Evolutionary conservation across 1,140 invertebrate genomes (phyloP).

Genomic region (Temnothorax longispinosus): DNA sequence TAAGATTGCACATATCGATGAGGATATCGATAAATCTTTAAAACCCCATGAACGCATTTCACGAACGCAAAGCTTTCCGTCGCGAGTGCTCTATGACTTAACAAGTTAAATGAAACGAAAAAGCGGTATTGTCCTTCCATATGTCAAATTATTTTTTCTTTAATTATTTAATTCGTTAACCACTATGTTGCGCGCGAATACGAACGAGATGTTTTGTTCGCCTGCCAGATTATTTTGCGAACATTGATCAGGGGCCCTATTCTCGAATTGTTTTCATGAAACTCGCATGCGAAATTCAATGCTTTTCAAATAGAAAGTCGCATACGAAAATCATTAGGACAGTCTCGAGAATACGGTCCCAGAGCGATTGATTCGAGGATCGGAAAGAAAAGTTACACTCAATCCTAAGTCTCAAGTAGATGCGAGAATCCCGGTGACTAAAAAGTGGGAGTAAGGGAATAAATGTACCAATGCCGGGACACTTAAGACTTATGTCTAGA

Average conservation of each 20-base stretch:
- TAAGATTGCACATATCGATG: background rate
- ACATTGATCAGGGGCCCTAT: background rate
- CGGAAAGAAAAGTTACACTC: too few species aligned
- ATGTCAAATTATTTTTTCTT: constrained; percentile 62
- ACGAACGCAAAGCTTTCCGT: constrained; percentile 65
- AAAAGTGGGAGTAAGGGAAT: background rate
- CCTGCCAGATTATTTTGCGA: background rate
- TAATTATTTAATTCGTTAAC: constrained; percentile 63
- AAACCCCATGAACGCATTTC: background rate
- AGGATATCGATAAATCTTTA: background rate
- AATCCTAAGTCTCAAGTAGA: background rate
- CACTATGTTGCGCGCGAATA: constrained; percentile 44
- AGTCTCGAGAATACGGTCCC: too few species aligned
- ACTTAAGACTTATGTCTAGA: too few species aligned
- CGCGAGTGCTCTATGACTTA: constrained; percentile 70
- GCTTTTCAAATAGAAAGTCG: too few species aligned
- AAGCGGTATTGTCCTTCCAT: constrained; percentile 80
- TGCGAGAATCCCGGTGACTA: background rate
- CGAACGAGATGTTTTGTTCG: constrained; percentile 32
- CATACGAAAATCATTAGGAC: too few species aligned
- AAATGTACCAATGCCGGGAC: too few species aligned
- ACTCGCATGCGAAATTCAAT: too few species aligned
- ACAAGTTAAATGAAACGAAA: constrained; percentile 74
- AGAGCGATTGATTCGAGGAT: background rate
- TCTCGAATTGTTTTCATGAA: too few species aligned